Evolutionary conservation across 2,888 invertebrate species (phyloP).

Genomic region (Venusia cambrica): DNA sequence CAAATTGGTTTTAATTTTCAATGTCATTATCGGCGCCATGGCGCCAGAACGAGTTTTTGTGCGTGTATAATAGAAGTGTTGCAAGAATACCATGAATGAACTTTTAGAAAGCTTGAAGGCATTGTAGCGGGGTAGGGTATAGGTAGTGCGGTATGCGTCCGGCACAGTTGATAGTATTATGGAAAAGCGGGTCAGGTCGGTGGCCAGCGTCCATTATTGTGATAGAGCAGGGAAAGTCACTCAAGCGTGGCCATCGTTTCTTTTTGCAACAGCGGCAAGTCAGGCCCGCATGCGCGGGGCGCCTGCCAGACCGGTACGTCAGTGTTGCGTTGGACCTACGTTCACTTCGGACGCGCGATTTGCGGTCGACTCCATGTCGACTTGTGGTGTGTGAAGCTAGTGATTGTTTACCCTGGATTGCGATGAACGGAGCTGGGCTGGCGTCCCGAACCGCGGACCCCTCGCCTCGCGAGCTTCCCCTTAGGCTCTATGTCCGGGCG

Average conservation of each 20-base stretch:
- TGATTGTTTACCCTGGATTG: constrained; percentile 48
- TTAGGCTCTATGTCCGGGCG: constrained; percentile 80
- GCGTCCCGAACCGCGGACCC: constrained; percentile 58
- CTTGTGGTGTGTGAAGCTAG: constrained; percentile 53
- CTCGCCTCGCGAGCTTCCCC: constrained; percentile 60
- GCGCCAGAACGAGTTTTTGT: constrained; percentile 6
- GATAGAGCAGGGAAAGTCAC: constrained; percentile 65
- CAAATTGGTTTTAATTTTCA: constrained; percentile 17
- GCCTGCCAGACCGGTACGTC: constrained; percentile 60
- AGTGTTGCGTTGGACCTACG: constrained; percentile 72
- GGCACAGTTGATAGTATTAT: constrained; percentile 34
- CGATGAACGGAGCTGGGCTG: constrained; percentile 67
- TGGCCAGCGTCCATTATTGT: constrained; percentile 40
- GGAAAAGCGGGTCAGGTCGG: constrained; percentile 73
- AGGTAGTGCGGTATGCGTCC: constrained; percentile 21
- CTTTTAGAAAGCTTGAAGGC: constrained; percentile 31
- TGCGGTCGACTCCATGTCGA: constrained; percentile 53
- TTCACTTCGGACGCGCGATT: constrained; percentile 78
- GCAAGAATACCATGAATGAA: constrained; percentile 10
- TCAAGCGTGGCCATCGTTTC: constrained; percentile 61
- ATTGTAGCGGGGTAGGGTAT: constrained; percentile 12
- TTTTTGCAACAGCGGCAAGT: constrained; percentile 63
- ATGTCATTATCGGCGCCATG: constrained; percentile 14
- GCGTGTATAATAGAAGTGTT: too few relatives aligned
- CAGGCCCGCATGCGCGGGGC: constrained; percentile 65